A percentile compares a stretch with the other conserved stretches of the same genome.
These are phyloP conservation scores for Urocynchramus pylzowi DNA, from an alignment of 2,113 vertebrate genomes.

Conservation along the genomic window DNA sequence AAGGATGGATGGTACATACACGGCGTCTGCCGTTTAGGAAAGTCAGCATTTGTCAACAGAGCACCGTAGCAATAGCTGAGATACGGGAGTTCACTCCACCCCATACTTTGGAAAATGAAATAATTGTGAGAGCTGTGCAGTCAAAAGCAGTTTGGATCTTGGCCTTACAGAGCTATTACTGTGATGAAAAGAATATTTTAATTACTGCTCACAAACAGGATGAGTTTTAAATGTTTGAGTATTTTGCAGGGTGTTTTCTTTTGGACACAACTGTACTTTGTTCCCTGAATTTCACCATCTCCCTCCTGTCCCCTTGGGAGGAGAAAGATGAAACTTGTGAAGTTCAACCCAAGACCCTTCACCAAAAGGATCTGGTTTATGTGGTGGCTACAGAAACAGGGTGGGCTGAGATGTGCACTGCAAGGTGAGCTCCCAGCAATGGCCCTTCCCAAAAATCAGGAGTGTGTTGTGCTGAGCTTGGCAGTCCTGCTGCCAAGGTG, in stretches of 20 bases:
- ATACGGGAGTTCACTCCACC: background rate
- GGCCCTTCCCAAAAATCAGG: background rate
- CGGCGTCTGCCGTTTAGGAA: background rate
- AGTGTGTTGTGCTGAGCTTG: background rate
- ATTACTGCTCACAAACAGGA: background rate
- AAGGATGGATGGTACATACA: background rate
- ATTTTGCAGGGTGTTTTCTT: background rate
- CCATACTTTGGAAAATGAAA: background rate
- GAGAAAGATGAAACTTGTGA: background rate
- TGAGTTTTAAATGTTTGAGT: background rate
- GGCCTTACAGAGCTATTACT: background rate
- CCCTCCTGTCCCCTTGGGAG: background rate
- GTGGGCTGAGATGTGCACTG: background rate
- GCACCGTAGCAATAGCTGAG: background rate
- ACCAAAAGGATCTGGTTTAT: background rate
- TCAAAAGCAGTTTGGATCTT: conserved; percentile 1
- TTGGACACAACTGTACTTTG: background rate
- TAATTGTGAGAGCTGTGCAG: background rate
- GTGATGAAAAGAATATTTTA: conserved; percentile 16
- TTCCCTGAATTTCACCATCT: background rate
- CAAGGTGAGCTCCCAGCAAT: background rate
- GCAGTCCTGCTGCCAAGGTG: accelerated
- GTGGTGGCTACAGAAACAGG: background rate
- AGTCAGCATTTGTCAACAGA: conserved; percentile 21
- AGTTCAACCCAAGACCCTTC: background rate